Base-by-base conservation (phyloP, 2,113 vertebrate genomes). In the Amphilophus citrinellus region DNA sequence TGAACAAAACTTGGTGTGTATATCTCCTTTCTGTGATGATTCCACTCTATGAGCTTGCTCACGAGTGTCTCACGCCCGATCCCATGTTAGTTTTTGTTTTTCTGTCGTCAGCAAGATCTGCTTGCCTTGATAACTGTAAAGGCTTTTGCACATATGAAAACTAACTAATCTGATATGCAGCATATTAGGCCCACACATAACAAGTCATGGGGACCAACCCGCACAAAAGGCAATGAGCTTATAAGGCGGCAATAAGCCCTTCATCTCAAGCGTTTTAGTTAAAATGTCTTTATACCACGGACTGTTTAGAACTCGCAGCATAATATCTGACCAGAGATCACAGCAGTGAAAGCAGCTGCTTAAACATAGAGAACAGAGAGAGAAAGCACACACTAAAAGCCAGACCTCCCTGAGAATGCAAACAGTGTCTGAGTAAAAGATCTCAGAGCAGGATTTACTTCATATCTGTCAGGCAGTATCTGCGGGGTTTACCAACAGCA, bases 1-100 rank as follows among this genome's bases (percentile, higher is more conserved):
- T 95, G 98, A 99, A 78, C 98, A 99, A 94, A 99, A 99, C 96
- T 92, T 99, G 98, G 98, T 99, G 90, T 96, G 97, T 97, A 58
- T 96, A 8, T 42, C 24, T 47, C 8, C 24, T 61, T 44, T 60
- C 18, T 90, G 10, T 79, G 59, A 24, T 10, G 1, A 18, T 17
- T 79, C 39, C n/a, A 22, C 35, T 22, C 8, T 27, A 17, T 18
- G 82, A 7, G 42, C 78, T 57, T 6, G 1, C 56, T 35, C 32
- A 14, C 3, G 2, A 77, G 4, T 17, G 27, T 73, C 24, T 32
- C 30, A 7, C 32, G 32, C 22, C 2, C 2, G 22, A 61, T 3
- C 6, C 7, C 27, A 1, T 30, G 10, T 58, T 11, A 4, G 44
- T 42, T 57, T 61, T 27, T 20, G 27, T 37, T 37, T 5, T 60